Evolutionary conservation across 2,888 invertebrate genomes (phyloP), one percentile per base, ranked within the genome.

Genomic region (Volucella bombylans): DNA sequence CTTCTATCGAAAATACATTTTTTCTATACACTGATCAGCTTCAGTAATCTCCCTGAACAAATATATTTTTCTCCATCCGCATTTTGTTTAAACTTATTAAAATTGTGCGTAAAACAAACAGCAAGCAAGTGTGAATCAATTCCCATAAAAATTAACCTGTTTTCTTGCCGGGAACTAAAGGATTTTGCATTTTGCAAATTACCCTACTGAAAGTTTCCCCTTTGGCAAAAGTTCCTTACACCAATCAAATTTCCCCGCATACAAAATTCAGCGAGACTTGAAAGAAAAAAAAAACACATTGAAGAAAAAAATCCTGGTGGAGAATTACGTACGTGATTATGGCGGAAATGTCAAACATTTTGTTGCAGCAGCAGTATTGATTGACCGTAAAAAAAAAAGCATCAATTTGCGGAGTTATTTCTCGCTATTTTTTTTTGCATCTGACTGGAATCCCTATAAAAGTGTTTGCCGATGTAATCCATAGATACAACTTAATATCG

Each of bases 311-410:
- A 23, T 54, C n/a, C 45, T 10, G 62, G 67, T 80, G 80, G 79
- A 83, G 83, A 83, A 15, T 83, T 83, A 71, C 79, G 61, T 71
- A 73, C 79, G 64, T 74, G 59, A 79, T 78, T 82, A 83, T 83
- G 83, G 83, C 83, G 83, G 83, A 83, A 74, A 80, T 80, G 83
- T 83, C 83, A 83, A 83, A 83, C 71, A 80, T 76, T 83, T 80
- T 83, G 74, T 83, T 83, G 83, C 80, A 83, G 74, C 52, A 71
- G 71, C 80, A 80, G 74, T 83, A 83, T 83, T 83, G 83, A 83
- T 83, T 79, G 73, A 83, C 64, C 54, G 57, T 62, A 80, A 79
- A 83, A 69, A 69, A 69, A 74, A 74, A 69, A 69, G 71, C 74
- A 69, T 59, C 10, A 49, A 38, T 78, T 74, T 52, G 41, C 14